phyloP scores from a whole-genome alignment of 1,140 invertebrate species.

The Oppia nitens region DNA sequence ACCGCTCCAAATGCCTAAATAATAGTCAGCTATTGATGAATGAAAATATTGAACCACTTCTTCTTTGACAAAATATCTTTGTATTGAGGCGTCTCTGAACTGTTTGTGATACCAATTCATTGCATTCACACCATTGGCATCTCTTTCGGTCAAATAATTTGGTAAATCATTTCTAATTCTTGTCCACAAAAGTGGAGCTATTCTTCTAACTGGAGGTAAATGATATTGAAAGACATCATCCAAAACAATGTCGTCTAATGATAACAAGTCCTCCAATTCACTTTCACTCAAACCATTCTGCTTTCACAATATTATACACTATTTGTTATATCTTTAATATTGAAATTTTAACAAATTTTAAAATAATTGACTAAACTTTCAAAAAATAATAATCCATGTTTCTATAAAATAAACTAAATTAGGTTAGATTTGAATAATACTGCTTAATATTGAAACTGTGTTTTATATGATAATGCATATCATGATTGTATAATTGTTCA shows the following conservation, averaged over 20 bases:
- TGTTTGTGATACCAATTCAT: conserved; percentile 96
- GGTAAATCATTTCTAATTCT: conserved; percentile 82
- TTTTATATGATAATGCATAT: no score
- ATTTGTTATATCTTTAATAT: no score
- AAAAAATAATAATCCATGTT: no score
- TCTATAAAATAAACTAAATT: no score
- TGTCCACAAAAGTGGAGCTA: conserved; percentile 89
- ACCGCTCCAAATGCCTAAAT: conserved; percentile 85
- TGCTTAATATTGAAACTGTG: no score
- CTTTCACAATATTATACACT: no score
- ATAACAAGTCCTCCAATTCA: conserved; percentile 84
- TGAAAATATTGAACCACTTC: conserved; percentile 92
- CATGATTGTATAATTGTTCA: no score
- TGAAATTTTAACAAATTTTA: no score
- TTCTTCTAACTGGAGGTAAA: conserved; percentile 79
- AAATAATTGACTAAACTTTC: no score
- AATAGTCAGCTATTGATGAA: conserved; percentile 94
- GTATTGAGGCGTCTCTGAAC: conserved; percentile 78
- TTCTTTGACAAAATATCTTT: conserved; percentile 92
- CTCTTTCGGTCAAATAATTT: conserved; percentile 85
- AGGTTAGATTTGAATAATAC: no score
- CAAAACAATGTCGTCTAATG: conserved; percentile 72
- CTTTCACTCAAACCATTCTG: conserved; percentile 81
- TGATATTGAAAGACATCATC: conserved; percentile 98
- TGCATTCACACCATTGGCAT: conserved; percentile 90